Conservation (phyloP, 2,797 vertebrate species). For the Pempheris klunzingeri region DNA sequence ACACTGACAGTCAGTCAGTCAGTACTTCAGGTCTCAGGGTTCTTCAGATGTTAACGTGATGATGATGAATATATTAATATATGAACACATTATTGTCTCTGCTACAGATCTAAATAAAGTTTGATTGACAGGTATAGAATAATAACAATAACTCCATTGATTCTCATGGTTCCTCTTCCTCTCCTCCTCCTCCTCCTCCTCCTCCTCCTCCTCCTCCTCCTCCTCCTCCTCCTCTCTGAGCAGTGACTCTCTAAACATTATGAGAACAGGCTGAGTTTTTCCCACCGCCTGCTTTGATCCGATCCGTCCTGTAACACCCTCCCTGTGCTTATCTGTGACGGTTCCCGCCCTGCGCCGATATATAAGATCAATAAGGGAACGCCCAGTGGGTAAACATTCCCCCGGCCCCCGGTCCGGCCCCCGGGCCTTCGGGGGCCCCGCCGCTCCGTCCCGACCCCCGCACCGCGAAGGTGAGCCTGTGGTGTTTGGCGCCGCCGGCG, state of each 20-base stretch:
- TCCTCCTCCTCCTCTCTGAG: no score
- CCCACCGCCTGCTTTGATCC: conserved; percentile 66
- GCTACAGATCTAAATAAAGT: no score
- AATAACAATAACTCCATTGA: no score
- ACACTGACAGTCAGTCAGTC: no score
- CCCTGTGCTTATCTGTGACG: conserved; percentile 73
- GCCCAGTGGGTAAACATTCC: conserved; percentile 80
- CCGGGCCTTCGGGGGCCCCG: conserved; percentile 45
- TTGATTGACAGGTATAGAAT: no score
- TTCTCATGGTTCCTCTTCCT: no score
- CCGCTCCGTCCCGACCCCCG: conserved; percentile 68
- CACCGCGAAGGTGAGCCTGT: conserved; percentile 79
- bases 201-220: no score
- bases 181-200: no score
- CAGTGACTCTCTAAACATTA: conserved; percentile 11
- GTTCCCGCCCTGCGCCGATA: conserved; percentile 73
- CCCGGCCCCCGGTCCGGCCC: conserved; percentile 33
- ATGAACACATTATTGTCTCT: no score
- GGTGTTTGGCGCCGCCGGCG: conserved; percentile 80
- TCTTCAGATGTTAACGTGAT: no score
- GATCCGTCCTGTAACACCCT: conserved; percentile 64
- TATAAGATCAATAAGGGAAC: conserved; percentile 81
- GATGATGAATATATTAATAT: no score
- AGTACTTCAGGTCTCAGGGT: no score
- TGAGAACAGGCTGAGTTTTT: conserved; percentile 43